A percentile compares a stretch with the other conserved stretches of the same genome.
phyloP scores from a whole-genome alignment of 2,888 invertebrate genomes.

The Sphaeridia pumilis region DNA sequence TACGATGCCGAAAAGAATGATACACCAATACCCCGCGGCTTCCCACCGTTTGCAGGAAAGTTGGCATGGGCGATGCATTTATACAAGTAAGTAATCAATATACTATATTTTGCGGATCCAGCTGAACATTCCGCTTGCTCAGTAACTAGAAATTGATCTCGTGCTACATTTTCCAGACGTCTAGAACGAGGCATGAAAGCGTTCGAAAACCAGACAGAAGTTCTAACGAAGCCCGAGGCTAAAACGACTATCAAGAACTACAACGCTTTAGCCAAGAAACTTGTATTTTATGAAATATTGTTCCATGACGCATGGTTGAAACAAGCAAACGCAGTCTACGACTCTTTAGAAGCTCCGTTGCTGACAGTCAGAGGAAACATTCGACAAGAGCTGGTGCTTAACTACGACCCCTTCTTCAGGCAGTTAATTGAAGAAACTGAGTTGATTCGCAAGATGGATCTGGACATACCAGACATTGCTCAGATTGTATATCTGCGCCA shows the following conservation, averaged over 20 bases:
- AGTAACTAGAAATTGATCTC: not conserved
- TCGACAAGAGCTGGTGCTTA: slow-evolving; percentile 44
- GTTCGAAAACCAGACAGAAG: slow-evolving; percentile 36
- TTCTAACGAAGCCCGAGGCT: slow-evolving; percentile 53
- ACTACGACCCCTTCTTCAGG: slow-evolving; percentile 49
- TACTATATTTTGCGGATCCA: not conserved
- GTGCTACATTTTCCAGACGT: slow-evolving; percentile 14
- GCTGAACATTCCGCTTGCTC: not conserved
- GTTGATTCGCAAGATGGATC: slow-evolving; percentile 62
- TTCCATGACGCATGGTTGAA: slow-evolving; percentile 54
- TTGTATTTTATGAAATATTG: slow-evolving; percentile 69
- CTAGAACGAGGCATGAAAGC: slow-evolving; percentile 33
- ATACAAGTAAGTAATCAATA: slow-evolving; percentile 40
- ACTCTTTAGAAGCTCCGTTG: slow-evolving; percentile 32
- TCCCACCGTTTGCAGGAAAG: slow-evolving; percentile 68
- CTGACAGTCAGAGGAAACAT: slow-evolving; percentile 26
- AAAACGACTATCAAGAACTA: slow-evolving; percentile 63
- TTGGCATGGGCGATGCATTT: slow-evolving; percentile 73
- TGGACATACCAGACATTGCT: slow-evolving; percentile 64
- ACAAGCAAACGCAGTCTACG: slow-evolving; percentile 29
- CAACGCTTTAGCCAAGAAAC: slow-evolving; percentile 64
- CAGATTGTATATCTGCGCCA: slow-evolving; percentile 62
- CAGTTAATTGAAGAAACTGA: slow-evolving; percentile 62
- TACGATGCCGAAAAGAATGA: slow-evolving; percentile 66
- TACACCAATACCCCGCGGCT: slow-evolving; percentile 59